Conservation (phyloP, 2,797 vertebrate genomes). For the Epinephelus malabaricus region DNA sequence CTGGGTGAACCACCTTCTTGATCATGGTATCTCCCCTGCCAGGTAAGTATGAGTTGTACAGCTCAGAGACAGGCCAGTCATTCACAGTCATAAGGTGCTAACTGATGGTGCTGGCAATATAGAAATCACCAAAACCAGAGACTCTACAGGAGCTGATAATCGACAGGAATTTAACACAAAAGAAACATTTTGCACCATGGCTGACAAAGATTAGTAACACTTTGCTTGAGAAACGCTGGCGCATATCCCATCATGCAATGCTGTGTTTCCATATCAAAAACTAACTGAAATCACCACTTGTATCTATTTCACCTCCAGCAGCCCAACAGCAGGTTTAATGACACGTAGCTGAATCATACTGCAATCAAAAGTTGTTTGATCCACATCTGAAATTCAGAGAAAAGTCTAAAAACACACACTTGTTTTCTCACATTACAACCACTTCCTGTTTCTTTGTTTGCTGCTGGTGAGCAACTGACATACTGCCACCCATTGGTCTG, state of each 20-base stretch:
- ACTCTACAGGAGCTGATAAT: accelerated
- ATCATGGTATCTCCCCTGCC: neutral
- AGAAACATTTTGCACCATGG: too few relatives aligned
- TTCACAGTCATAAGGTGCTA: neutral
- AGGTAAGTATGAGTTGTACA: slow-evolving; percentile 39
- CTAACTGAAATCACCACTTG: neutral
- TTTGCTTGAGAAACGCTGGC: accelerated
- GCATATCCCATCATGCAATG: neutral
- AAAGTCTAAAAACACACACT: neutral
- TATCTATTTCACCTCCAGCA: neutral
- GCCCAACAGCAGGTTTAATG: neutral
- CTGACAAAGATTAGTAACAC: neutral
- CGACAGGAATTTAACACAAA: neutral
- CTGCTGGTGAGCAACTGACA: neutral
- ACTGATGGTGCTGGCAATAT: neutral
- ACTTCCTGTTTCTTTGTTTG: neutral
- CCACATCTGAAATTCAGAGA: neutral
- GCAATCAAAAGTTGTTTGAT: neutral
- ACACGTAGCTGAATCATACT: neutral
- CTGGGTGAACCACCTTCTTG: too few relatives aligned
- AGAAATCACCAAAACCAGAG: neutral
- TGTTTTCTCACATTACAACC: neutral
- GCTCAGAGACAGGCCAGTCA: accelerated
- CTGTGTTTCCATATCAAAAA: neutral
- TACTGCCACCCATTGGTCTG: neutral